Conservation (phyloP, 2,113 vertebrate genomes). For the Atractosteus spatula region DNA sequence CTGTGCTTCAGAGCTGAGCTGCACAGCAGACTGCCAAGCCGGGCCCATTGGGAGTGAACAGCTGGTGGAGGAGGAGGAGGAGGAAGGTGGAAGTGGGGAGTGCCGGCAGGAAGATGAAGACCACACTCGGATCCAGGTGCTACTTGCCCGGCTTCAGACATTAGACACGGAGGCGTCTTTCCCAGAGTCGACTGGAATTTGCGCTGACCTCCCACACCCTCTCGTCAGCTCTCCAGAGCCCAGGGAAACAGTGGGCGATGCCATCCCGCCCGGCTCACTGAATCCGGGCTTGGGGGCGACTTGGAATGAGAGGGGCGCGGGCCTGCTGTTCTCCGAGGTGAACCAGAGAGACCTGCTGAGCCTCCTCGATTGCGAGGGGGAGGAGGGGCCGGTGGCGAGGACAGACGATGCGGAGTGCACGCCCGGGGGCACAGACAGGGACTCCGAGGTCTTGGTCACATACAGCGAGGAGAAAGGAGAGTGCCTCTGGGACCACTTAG, state of each 20-base stretch:
- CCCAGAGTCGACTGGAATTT: neutral
- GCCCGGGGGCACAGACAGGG: slow-evolving; percentile 38
- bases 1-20: neutral
- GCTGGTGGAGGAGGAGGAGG: slow-evolving; percentile 7
- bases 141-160: slow-evolving; percentile 69
- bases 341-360: slow-evolving; percentile 71
- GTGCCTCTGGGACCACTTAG: slow-evolving; percentile 47
- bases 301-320: slow-evolving; percentile 38
- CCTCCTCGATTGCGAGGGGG: slow-evolving; percentile 67
- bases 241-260: neutral
- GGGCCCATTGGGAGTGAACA: slow-evolving; percentile 16
- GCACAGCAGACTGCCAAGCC: slow-evolving; percentile 3
- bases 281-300: neutral
- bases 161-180: slow-evolving; percentile 38
- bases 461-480: slow-evolving; percentile 50
- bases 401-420: neutral
- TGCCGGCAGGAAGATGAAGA: slow-evolving; percentile 47
- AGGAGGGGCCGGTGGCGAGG: neutral
- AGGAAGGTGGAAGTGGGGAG: neutral
- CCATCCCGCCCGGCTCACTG: accelerated
- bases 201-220: neutral
- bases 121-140: slow-evolving; percentile 62
- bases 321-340: slow-evolving; percentile 75
- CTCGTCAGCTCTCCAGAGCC: neutral
- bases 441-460: slow-evolving; percentile 57